A percentile compares a stretch with the other conserved stretches of the same genome.
Conservation (phyloP, 2,888 invertebrate species). For the Melanostoma scalare region DNA sequence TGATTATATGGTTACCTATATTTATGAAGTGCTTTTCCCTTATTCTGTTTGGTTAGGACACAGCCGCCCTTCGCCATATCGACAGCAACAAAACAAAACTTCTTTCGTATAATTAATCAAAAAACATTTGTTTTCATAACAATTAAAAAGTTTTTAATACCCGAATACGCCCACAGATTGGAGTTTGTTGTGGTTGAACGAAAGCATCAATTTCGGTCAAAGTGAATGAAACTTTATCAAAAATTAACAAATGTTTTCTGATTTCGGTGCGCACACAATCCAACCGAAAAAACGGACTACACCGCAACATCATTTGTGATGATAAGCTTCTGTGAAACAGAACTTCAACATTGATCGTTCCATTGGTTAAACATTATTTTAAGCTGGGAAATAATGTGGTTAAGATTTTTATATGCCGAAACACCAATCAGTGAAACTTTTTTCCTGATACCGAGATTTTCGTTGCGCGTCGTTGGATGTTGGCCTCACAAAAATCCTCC, state of each 20-base stretch:
- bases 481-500: slow-evolving; percentile 77
- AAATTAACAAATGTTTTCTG: slow-evolving; percentile 35
- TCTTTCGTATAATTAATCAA: slow-evolving; percentile 27
- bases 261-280: neutral
- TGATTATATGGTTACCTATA: too few species aligned
- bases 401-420: slow-evolving; percentile 68
- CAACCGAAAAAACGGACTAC: neutral
- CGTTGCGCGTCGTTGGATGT: slow-evolving; percentile 77
- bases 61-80: too few species aligned
- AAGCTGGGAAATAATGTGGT: slow-evolving; percentile 53
- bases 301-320: neutral
- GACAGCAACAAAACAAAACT: slow-evolving; percentile 9
- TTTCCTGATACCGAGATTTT: slow-evolving; percentile 76
- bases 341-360: too few species aligned
- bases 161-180: slow-evolving; percentile 14
- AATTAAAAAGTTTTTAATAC: slow-evolving; percentile 42
- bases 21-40: too few species aligned
- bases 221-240: slow-evolving; percentile 38
- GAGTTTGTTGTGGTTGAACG: slow-evolving; percentile 10
- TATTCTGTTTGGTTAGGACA: too few species aligned
- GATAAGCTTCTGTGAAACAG: too few species aligned
- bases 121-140: slow-evolving; percentile 38
- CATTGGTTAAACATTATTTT: too few species aligned
- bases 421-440: slow-evolving; percentile 76
- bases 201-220: slow-evolving; percentile 25